These are phyloP conservation scores for Sebastes iracundus DNA, from an alignment of 2,797 vertebrate species.

Conservation along the genomic window DNA sequence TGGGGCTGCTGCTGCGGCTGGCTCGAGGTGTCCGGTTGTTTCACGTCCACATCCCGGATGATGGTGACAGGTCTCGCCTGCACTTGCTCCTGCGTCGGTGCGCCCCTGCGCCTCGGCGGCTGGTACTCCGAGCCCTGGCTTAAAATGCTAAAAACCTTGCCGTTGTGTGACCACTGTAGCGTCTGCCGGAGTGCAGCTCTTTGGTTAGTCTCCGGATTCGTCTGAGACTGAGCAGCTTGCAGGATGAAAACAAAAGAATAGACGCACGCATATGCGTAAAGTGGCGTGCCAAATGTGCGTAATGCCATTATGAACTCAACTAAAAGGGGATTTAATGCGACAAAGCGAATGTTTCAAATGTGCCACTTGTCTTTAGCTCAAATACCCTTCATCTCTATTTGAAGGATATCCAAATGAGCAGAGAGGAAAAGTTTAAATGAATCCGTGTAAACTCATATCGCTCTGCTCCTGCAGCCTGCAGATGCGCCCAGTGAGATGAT, in stretches of 20 bases:
- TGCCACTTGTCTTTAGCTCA: slow-evolving; percentile 22
- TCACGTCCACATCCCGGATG: slow-evolving; percentile 71
- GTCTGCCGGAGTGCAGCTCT: slow-evolving; percentile 86
- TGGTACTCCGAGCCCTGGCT: slow-evolving; percentile 93
- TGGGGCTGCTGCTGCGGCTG: slow-evolving; percentile 36
- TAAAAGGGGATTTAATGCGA: slow-evolving; percentile 17
- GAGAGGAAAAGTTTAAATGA: slow-evolving; percentile 59
- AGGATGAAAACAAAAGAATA: slow-evolving; percentile 83
- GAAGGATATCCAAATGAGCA: slow-evolving; percentile 36
- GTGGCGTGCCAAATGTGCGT: slow-evolving; percentile 66
- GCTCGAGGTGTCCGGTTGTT: slow-evolving; percentile 41
- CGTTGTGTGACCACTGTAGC: slow-evolving; percentile 95
- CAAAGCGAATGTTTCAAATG: slow-evolving; percentile 27
- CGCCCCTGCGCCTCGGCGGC: slow-evolving; percentile 84
- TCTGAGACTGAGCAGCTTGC: slow-evolving; percentile 79
- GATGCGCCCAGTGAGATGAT: slow-evolving; percentile 74
- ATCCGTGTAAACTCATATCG: slow-evolving; percentile 79
- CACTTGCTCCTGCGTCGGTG: slow-evolving; percentile 66
- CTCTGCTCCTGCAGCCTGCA: slow-evolving; percentile 69
- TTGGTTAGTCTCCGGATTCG: slow-evolving; percentile 60
- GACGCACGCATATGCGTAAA: slow-evolving; percentile 76
- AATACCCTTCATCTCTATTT: slow-evolving; percentile 42
- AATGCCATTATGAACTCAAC: slow-evolving; percentile 71
- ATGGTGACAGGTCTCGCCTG: slow-evolving; percentile 77
- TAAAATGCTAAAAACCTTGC: slow-evolving; percentile 92